These are phyloP conservation scores for Agrotis exclamationis DNA, from an alignment of 2,888 invertebrate species.

Conservation along the genomic window DNA sequence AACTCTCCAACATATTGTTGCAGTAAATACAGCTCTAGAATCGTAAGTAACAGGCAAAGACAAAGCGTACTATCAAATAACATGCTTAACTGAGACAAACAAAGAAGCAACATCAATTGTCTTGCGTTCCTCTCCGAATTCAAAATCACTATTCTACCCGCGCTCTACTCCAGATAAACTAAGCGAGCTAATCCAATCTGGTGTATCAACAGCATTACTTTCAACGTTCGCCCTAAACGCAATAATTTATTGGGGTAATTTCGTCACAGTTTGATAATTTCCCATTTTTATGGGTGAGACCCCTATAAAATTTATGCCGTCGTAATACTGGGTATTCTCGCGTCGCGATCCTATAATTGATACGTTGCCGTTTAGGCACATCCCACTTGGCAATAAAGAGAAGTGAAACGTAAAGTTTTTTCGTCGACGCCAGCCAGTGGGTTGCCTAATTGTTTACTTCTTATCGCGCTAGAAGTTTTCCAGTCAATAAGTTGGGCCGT, in stretches of 20 bases:
- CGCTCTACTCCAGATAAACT: slow-evolving; percentile 58
- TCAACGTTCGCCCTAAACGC: slow-evolving; percentile 66
- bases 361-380: slow-evolving; percentile 67
- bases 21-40: neutral
- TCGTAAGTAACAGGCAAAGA: slow-evolving; percentile 21
- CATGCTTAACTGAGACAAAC: slow-evolving; percentile 44
- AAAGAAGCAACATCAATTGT: slow-evolving; percentile 59
- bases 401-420: slow-evolving; percentile 61
- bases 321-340: slow-evolving; percentile 71
- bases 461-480: slow-evolving; percentile 57
- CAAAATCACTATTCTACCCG: slow-evolving; percentile 60
- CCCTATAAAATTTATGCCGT: slow-evolving; percentile 78
- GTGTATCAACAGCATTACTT: slow-evolving; percentile 64
- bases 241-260: slow-evolving; percentile 80
- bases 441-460: slow-evolving; percentile 59
- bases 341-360: slow-evolving; percentile 75
- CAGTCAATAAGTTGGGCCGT: slow-evolving; percentile 54
- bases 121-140: slow-evolving; percentile 16
- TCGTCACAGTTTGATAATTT: slow-evolving; percentile 79
- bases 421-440: slow-evolving; percentile 35
- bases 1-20: neutral
- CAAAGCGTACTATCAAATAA: slow-evolving; percentile 36
- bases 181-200: slow-evolving; percentile 62
- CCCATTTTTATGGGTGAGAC: slow-evolving; percentile 77
- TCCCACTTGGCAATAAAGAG: slow-evolving; percentile 56